Evolutionary conservation across 2,888 invertebrate species (phyloP), one percentile per base, ranked within the genome.

Genomic region (Tipula confusa): DNA sequence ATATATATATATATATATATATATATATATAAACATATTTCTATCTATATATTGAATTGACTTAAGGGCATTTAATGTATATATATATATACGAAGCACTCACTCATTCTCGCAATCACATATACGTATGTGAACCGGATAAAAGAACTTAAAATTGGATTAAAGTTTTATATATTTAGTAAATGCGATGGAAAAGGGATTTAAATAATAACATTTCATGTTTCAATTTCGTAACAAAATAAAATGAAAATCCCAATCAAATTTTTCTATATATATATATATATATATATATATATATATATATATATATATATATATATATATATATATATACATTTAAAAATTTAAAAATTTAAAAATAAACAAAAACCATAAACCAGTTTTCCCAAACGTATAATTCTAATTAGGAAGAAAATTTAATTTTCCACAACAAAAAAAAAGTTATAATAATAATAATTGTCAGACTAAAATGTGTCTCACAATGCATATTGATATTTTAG

Each of bases 151-250:
- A 64, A 64, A 64, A 64, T 64, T 64, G 64, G 64, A 64, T 64
- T 64, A 64, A 64, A 64, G 64, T 64, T 64, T 64, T 64, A 64
- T 64, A 24, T 64, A 64, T 43, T 64, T 64, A 24, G 64, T 24
- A 64, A 64, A 64, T n/a, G 64, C 64, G 64, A 64, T 64, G 64
- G 64, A 64, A 64, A 64, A 64, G 64, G 64, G 64, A 64, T 64
- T 64, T 64, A 64, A 64, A 64, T 64, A 64, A 64, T 64, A 64
- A 64, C 64, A 64, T 64, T 64, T 64, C 24, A 64, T 64, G 64
- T 64, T 64, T 64, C n/a, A 64, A 64, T 64, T 64, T 24, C 24
- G 24, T 24, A 64, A 64, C 64, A 64, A 43, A 43, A 43, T 15
- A 15, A 15, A 64, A 24, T 7, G 24, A 64, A 64, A 43, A n/a